Evolutionary conservation across 1,140 invertebrate genomes (phyloP), one percentile per base, ranked within the genome.

Genomic region (Drosophila miranda): DNA sequence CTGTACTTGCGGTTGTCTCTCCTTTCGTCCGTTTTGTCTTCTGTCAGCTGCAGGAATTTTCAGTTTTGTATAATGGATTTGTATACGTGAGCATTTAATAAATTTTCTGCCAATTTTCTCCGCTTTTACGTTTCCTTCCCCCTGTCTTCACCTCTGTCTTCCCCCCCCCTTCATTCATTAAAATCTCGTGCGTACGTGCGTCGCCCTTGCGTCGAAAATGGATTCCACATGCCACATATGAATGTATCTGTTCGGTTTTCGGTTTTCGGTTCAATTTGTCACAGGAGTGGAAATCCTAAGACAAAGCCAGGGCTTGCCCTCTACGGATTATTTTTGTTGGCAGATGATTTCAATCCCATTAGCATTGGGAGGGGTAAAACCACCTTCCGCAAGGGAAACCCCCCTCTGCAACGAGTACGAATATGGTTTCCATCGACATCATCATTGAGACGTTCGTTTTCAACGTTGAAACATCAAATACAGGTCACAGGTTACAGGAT

Each of bases 31-130:
- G 19, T 55, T 45, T 26, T 45, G 59, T 49, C 53, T 28, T 75
- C 77, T 84, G 81, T 86, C 81, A 86, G 73, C 41, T 77, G 64
- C 81, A 86, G 82, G 74, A 77, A 86, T 84, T 84, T 84, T 84
- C 77, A 77, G 81, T 84, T 84, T 81, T 84, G 82, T 84, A 64
- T 78, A 86, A 86, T 59, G 82, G 82, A 87, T 86, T 84, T 86
- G 81, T 84, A 84, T 86, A 87, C 82, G 81, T 87, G 82, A 86
- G 81, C 82, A 86, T 86, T 86, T 86, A 86, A 86, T 86, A 86
- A 75, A 81, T 87, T 86, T 87, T 86, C 74, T 86, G 81, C 82
- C 81, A 86, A 86, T 86, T 86, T 38, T 81, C 73, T 51, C 71
- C 58, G 30, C 26, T 43, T n/a, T 8, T n/a, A 9, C 34, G 60